phyloP scores from a whole-genome alignment of 2,113 vertebrate genomes.

The Campylorhamphus procurvoides region DNA sequence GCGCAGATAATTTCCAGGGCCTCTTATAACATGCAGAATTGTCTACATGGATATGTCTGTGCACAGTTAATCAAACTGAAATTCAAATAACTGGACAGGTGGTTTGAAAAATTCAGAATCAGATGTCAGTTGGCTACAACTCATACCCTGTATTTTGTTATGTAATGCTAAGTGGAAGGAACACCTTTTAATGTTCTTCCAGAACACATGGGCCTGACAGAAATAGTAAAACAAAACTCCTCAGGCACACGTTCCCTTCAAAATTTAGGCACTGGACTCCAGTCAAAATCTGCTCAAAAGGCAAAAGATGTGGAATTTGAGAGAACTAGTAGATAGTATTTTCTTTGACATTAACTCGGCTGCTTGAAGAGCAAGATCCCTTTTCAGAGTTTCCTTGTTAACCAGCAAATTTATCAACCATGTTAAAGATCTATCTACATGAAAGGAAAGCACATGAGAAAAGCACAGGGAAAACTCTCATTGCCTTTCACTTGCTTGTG shows the following conservation, averaged over 20 bases:
- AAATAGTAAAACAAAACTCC: neutral
- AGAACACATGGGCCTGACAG: neutral
- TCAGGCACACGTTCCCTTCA: neutral
- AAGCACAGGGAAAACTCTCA: neutral
- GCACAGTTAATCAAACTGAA: neutral
- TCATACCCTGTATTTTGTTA: neutral
- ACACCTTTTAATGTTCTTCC: neutral
- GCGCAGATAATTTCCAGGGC: neutral
- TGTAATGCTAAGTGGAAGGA: neutral
- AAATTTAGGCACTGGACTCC: neutral
- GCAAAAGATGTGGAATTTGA: neutral
- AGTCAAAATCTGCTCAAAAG: neutral
- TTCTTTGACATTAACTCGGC: neutral
- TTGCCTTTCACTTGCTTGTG: neutral
- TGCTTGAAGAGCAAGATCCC: neutral
- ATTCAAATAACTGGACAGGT: neutral
- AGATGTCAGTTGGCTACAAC: neutral
- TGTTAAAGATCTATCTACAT: neutral
- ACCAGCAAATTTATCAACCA: neutral
- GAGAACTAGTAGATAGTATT: neutral
- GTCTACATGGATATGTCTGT: neutral
- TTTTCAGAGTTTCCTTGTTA: neutral
- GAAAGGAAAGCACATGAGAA: neutral
- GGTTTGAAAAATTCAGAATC: neutral
- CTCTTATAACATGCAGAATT: neutral